phyloP scores from a whole-genome alignment of 2,888 invertebrate species.

The Dione vanillae region DNA sequence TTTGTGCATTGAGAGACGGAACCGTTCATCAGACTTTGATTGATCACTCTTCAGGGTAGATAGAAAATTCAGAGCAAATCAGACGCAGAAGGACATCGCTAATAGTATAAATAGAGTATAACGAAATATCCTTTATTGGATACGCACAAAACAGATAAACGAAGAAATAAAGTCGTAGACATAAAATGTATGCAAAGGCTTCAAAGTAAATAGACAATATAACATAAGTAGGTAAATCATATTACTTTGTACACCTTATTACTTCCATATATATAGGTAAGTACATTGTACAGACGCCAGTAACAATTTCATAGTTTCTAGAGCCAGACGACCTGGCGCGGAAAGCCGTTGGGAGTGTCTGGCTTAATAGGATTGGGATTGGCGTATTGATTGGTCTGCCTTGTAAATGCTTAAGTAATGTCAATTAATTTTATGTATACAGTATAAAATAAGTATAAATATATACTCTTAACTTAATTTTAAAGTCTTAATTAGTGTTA shows the following conservation, averaged over 20 bases:
- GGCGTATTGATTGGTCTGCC: conserved; percentile 7
- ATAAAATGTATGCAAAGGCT: too few relatives aligned
- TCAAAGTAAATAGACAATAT: neutral
- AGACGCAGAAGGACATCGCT: too few relatives aligned
- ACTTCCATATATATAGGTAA: neutral
- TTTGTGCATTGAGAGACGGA: neutral
- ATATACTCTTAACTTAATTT: too few relatives aligned
- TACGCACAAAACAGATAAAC: too few relatives aligned
- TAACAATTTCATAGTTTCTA: neutral
- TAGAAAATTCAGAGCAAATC: too few relatives aligned
- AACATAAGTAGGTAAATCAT: neutral
- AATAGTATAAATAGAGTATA: too few relatives aligned
- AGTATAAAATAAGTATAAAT: too few relatives aligned
- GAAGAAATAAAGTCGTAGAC: too few relatives aligned
- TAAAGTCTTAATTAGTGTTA: too few relatives aligned
- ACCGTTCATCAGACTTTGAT: neutral
- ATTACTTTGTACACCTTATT: conserved; percentile 3
- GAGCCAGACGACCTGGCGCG: conserved; percentile 19
- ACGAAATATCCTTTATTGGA: too few relatives aligned
- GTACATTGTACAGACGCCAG: neutral
- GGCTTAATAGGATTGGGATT: conserved; percentile 13
- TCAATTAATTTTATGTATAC: neutral
- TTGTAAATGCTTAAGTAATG: neutral
- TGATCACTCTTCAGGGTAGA: too few relatives aligned
- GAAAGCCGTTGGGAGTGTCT: conserved; percentile 10